These are phyloP conservation scores for Crotalus tigris DNA, from an alignment of 2,113 vertebrate genomes.

Conservation along the genomic window DNA sequence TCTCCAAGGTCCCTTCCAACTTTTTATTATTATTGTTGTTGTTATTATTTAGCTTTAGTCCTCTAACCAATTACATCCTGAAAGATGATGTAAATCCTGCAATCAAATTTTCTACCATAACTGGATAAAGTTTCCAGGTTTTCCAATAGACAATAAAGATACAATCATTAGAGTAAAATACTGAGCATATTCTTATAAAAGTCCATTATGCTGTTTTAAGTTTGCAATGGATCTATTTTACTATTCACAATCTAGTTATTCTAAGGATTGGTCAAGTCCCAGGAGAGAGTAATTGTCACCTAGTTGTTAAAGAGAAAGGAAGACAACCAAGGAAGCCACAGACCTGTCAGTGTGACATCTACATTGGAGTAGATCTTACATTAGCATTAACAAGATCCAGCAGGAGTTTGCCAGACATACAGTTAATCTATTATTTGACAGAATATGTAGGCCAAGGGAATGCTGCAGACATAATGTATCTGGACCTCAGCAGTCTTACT, in stretches of 20 bases:
- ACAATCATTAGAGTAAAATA: background rate
- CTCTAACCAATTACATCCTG: background rate
- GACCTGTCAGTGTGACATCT: background rate
- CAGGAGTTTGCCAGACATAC: background rate
- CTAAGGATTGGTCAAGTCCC: background rate
- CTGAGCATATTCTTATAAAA: background rate
- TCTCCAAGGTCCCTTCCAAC: too few species aligned
- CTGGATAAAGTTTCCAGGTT: background rate
- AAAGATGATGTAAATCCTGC: background rate
- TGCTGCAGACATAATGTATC: background rate
- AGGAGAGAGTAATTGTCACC: background rate
- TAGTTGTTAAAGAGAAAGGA: background rate
- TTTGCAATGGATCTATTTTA: background rate
- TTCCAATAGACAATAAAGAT: conserved; percentile 4
- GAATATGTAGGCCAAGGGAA: background rate
- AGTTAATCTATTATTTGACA: background rate
- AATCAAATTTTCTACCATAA: background rate
- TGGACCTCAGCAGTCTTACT: background rate
- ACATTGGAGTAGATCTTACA: background rate
- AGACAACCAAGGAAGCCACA: background rate
- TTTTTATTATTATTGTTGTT: too few species aligned
- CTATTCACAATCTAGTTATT: background rate
- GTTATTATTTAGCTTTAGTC: background rate
- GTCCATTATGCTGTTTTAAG: background rate
- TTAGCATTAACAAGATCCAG: background rate